These are phyloP conservation scores for Protosalanx chinensis DNA, from an alignment of 2,797 vertebrate genomes.

Conservation along the genomic window DNA sequence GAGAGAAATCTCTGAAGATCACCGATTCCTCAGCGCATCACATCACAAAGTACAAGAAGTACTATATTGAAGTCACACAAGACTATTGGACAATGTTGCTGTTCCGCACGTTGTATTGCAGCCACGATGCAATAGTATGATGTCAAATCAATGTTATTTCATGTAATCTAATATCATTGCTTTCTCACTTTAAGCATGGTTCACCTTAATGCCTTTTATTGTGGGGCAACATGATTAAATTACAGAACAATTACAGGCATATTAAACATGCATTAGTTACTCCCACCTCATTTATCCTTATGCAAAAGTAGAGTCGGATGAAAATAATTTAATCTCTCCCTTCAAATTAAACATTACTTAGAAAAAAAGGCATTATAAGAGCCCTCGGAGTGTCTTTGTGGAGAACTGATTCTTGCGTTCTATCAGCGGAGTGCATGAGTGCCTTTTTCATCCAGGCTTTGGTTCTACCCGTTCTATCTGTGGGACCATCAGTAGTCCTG, in stretches of 20 bases:
- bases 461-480: background rate
- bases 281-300: background rate
- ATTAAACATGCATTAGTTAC: slow-evolving; percentile 17
- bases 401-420: background rate
- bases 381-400: too few relatives aligned
- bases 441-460: background rate
- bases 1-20: too few relatives aligned
- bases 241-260: slow-evolving; percentile 12
- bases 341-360: background rate
- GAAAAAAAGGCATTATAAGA: background rate
- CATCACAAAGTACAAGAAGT: too few relatives aligned
- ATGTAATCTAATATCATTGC: too few relatives aligned
- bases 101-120: too few relatives aligned
- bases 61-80: too few relatives aligned
- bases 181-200: background rate
- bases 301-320: background rate
- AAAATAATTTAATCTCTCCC: background rate
- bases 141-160: too few relatives aligned
- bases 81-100: too few relatives aligned
- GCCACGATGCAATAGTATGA: too few relatives aligned
- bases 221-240: slow-evolving; percentile 6
- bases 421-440: background rate
- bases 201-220: slow-evolving; percentile 2
- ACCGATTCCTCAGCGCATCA: too few relatives aligned
- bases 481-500: slow-evolving; percentile 4